These are phyloP conservation scores for Crypturellus undulatus DNA, from an alignment of 2,113 vertebrate genomes.

Conservation along the genomic window DNA sequence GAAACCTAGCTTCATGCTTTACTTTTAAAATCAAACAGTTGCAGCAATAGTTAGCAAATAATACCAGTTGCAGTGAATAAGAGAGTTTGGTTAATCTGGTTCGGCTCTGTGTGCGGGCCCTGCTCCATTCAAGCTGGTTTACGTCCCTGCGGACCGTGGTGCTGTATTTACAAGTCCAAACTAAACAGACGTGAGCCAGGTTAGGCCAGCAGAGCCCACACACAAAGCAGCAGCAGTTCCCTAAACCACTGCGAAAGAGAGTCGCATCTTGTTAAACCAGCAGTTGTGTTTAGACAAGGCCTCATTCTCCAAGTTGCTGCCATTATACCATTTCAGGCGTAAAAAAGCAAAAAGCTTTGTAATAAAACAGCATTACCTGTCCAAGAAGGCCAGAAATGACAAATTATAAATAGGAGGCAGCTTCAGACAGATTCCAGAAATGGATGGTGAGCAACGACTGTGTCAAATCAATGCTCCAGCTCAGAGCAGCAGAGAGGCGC, in stretches of 20 bases:
- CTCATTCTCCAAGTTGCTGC: background rate
- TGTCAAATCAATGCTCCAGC: conserved; percentile 38
- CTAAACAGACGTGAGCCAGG: background rate
- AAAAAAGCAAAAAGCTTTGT: background rate
- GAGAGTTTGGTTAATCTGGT: accelerated
- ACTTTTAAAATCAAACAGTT: background rate
- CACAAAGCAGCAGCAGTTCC: background rate
- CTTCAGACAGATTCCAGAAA: conserved; percentile 48
- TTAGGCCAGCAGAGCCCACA: background rate
- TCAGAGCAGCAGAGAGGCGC: background rate
- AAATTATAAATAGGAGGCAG: conserved; percentile 62
- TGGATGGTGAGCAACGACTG: conserved; percentile 47
- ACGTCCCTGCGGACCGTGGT: background rate
- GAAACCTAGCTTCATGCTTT: background rate
- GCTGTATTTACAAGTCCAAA: background rate
- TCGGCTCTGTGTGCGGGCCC: accelerated
- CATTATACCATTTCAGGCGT: background rate
- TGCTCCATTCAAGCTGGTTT: background rate
- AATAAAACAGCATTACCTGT: background rate
- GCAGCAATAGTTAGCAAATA: background rate
- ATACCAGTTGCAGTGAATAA: background rate
- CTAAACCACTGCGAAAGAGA: background rate
- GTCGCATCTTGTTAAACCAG: background rate
- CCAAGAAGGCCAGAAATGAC: background rate
- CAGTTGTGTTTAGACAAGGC: background rate